phyloP scores from a whole-genome alignment of 2,888 invertebrate species.

The Sarcophaga carnaria region DNA sequence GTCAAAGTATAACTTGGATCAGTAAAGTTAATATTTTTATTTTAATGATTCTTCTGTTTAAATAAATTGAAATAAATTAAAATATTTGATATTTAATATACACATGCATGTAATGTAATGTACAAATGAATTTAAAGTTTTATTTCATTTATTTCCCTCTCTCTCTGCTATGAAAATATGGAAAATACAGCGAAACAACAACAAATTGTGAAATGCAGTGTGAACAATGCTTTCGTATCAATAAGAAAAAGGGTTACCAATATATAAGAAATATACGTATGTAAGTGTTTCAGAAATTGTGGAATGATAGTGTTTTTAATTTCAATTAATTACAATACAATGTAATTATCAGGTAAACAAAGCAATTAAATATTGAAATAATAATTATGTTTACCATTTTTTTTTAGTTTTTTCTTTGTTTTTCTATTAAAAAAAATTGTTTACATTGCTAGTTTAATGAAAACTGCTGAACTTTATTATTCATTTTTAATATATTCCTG shows the following conservation, averaged over 20 bases:
- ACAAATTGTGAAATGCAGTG: too few relatives aligned
- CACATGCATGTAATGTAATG: neutral
- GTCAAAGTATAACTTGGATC: neutral
- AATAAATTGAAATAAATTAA: neutral
- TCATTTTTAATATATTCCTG: conserved; percentile 4
- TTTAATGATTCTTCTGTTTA: neutral
- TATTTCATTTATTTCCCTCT: too few relatives aligned
- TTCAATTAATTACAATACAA: too few relatives aligned
- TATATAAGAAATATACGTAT: too few relatives aligned
- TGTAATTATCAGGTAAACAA: too few relatives aligned
- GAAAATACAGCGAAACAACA: too few relatives aligned
- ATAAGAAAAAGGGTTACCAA: too few relatives aligned
- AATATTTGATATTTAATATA: neutral
- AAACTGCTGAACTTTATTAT: conserved; percentile 48
- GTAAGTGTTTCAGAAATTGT: too few relatives aligned
- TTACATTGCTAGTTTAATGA: conserved; percentile 38
- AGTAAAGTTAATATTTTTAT: neutral
- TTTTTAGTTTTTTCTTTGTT: conserved; percentile 1
- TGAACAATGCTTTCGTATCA: too few relatives aligned
- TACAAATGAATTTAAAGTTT: neutral
- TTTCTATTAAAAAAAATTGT: neutral
- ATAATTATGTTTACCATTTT: neutral
- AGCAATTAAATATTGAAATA: too few relatives aligned
- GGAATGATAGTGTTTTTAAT: too few relatives aligned
- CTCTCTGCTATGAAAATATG: too few relatives aligned